Base-by-base conservation (phyloP, 64 coral and sea anemone species). In the Hydrozoanthus tunicans region DNA sequence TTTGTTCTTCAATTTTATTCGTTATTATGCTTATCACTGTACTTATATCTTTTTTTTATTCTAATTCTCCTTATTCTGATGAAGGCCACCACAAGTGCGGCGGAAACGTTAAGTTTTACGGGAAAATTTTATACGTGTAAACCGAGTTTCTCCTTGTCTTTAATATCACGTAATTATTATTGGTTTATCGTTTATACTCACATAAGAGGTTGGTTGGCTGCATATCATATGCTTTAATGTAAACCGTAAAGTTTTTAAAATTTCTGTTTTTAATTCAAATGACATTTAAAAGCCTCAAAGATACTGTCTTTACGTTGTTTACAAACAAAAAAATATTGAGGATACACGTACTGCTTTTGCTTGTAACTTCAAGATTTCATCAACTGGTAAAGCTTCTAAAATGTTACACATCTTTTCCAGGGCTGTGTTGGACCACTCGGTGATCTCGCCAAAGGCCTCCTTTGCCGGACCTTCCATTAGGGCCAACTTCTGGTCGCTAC, bases 321-420 rank as follows among this genome's bases (percentile, higher is more conserved):
- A 17, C 10, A 64, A 82, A 26, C 8, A 62, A 51, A 26, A 62
- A 6, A 63, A 53, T 11, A 20, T 20, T 20, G 26, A 25, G 3
- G 12, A 60, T 9, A 62, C 6, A 91, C 90, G 90, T 90, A 98
- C 95, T 68, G 83, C 93, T 71, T 98, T 83, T 24, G 86, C 80
- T 64, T 90, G 77, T 51, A 98, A 85, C 10, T 94, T 89, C 3
- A 98, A 75, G 10, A 98, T 80, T 6, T 98, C 90, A 12, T 94
- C 93, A 32, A 98, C 90, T 43, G 95, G 95, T 14, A 98, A 59
- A 55, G 95, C 95, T 65, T 94, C 90, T 11, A 98, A 51, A 56
- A 98, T 63, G 64, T 88, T 92, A 78, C 95, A 98, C 78, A 98
- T 77, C 58, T 90, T 81, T 17, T 80, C 66, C 17, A 96, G 77